Conservation (phyloP, 1,140 invertebrate species). For the Eumeta japonica region DNA sequence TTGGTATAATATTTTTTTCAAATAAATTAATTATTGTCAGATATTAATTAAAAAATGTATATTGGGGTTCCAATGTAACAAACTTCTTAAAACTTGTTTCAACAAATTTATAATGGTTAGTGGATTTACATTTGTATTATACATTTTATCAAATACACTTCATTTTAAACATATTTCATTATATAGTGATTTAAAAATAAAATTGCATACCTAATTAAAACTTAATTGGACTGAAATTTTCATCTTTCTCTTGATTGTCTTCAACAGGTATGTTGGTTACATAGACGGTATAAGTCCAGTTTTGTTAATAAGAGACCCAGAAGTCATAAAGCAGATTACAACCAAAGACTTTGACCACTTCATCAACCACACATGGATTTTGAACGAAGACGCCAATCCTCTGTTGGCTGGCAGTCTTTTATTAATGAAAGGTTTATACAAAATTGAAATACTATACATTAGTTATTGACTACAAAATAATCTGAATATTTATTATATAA, state of each 20-base stretch:
- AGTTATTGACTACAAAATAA: not conserved
- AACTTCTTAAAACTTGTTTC: no score
- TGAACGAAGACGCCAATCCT: slow-evolving; percentile 52
- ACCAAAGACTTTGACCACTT: slow-evolving; percentile 70
- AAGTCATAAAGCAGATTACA: slow-evolving; percentile 60
- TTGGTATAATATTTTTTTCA: no score
- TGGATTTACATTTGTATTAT: no score
- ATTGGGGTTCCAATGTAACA: no score
- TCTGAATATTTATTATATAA: slow-evolving; percentile 1
- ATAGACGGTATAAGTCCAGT: slow-evolving; percentile 56
- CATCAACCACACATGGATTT: slow-evolving; percentile 53
- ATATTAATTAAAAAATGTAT: no score
- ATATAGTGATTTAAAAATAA: not conserved
- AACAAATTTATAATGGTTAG: no score
- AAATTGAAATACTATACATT: not conserved
- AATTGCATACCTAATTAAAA: not conserved
- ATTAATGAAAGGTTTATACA: slow-evolving; percentile 48
- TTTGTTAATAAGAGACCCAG: slow-evolving; percentile 61
- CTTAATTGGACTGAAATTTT: not conserved
- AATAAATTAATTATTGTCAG: no score
- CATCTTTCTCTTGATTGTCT: not conserved
- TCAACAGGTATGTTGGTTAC: slow-evolving; percentile 49
- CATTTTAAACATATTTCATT: not conserved
- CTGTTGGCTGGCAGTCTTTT: slow-evolving; percentile 58
- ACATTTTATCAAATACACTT: not conserved